Base-by-base conservation (phyloP, 2,888 invertebrate genomes). In the Nematopogon swammerdamellus region DNA sequence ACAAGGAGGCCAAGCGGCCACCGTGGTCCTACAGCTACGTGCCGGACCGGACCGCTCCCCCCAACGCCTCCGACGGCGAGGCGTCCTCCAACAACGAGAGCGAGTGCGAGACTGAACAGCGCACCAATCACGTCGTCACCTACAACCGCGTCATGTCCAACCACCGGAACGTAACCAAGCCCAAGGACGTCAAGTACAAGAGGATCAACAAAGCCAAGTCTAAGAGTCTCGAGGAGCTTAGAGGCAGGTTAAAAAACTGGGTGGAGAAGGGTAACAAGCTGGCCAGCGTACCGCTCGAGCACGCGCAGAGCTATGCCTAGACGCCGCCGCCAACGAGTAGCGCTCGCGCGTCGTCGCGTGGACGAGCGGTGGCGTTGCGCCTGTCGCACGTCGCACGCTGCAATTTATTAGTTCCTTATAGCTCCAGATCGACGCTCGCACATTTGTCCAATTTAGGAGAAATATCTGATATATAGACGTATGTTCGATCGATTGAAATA, bases 101-200 rank as follows among this genome's bases (percentile, higher is more conserved):
- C 48, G 77, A 75, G 49, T 67, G 60, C 10, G 77, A 73, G 18
- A 70, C 65, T 1, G 72, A 72, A 46, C 68, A 63, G 2, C 67
- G 63, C 58, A 60, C 76, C 16, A 80, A 72, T 53, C 87, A 85
- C 53, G 88, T 91, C 47, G 88, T 88, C 14, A 88, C 87, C 1
- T 91, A 89, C 71, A 92, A 92, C 69, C 79, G 93, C 56, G 92
- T 93, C 51, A 93, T 93, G 92, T 91, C 91, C 45, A 93, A 92
- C 71, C 93, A 94, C 68, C 82, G 92, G 55, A 92, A 91, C 48
- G 93, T 94, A 48, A 92, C 92, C 4, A 93, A 93, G 67, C 92
- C 92, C 55, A 92, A 92, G 74, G 93, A 94, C 65, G 92, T 93
- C 29, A 93, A 93, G 71, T 93, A 92, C 74, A 92, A 92, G 67